Evolutionary conservation across 2,797 vertebrate species (phyloP), one percentile per base, ranked within the genome.

Genomic region (Ambastaia sidthimunki): DNA sequence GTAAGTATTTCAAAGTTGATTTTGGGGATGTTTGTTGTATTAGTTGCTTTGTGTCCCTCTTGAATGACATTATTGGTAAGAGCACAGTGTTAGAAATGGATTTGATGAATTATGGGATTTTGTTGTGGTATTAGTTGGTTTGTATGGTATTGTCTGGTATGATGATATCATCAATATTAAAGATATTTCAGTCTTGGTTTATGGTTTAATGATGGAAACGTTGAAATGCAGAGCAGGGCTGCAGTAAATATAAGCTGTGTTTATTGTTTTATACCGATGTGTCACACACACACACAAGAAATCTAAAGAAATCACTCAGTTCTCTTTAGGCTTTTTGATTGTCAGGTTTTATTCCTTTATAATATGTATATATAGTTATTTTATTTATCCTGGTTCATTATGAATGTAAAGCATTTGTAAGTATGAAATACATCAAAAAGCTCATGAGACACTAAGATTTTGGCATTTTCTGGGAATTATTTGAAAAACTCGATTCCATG

Each of bases 271-370:
- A 65, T 15, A 37, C 31, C 16, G 7, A 21, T 60, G 12, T 52
- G 55, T 1, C 4, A 7, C 28, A 28, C n/a, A 59, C 54, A 59
- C 5, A 23, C 55, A 57, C 3, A 9, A 52, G 13, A 41, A 47
- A n/a, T 62, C 11, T 67, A 75, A 78, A 82, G 44, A 81, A 87
- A 69, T 73, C 68, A 85, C 82, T 69, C 66, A 41, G 41, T 21
- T 48, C 16, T 34, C 37, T 10, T 47, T 81, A 82, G 85, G 81
- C 82, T 85, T 87, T 85, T 84, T 85, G 86, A 87, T 87, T 85
- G 86, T 87, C 86, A 87, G 72, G 79, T 78, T 87, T 87, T 87
- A 85, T 87, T 87, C 69, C 79, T 41, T 41, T 41, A 41, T 84
- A 84, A 63, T 78, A 41, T 71, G 16, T 71, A 65, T 65, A 55